Evolutionary conservation across 2,797 vertebrate genomes (phyloP), one percentile per base, ranked within the genome.

Genomic region (Rhabdophis nuchalis): DNA sequence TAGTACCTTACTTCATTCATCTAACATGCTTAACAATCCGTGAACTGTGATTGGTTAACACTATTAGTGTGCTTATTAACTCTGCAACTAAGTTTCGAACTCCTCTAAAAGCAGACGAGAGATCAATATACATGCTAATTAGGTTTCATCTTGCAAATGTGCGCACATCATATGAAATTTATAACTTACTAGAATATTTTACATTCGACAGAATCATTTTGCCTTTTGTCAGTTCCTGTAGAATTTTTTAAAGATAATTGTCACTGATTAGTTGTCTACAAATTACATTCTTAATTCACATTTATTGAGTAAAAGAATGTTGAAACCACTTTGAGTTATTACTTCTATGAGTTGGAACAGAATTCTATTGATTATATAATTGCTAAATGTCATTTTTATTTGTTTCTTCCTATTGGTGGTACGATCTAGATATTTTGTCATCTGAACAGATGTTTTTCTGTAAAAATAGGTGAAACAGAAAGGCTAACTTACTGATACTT

Each of bases 41-140:
- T 88, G 72, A 90, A 85, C 86, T 92, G 89, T 72, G 72, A 90
- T 90, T 92, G 86, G 89, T 90, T 90, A 72, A 85, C 68, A 20
- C 72, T 68, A 90, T 90, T 68, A 92, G 18, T 41, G 52, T 90
- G 27, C 68, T 90, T 92, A 90, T 92, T 93, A 90, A 88, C 86
- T 90, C 52, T 64, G 18, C 36, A 85, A 57, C 89, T 57, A 88
- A 88, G 91, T 90, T 92, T 77, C 56, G 29, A 93, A 68, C 68
- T 88, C 52, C 32, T 32, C 54, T 14, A 92, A 85, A n/a, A 29
- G 52, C 57, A 64, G 36, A 92, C 68, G 86, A 87, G 57, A 68
- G 86, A 93, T 92, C 93, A 92, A 90, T 93, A 92, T 90, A 85
- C 64, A 93, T 88, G 85, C 68, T 85, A 85, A 93, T 90, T 92